Base-by-base conservation (phyloP, 1,140 invertebrate species). In the Bombus superbus region DNA sequence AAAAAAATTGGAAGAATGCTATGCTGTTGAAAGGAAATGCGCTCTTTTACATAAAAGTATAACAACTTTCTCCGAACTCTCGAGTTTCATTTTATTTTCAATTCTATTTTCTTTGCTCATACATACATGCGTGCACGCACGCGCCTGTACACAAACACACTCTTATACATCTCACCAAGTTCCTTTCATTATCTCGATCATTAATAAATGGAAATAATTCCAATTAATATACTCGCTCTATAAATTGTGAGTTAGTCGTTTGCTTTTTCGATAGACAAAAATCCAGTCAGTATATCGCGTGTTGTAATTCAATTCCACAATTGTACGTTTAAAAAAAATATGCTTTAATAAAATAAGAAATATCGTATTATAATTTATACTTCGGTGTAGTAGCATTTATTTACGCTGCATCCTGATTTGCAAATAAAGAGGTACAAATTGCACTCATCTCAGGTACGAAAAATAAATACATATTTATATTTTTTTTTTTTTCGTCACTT, bases 321-420 rank as follows among this genome's bases (percentile, higher is more conserved):
- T 62, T 89, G 80, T 88, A 91, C 47, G 87, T 89, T 83, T 53
- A 82, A 86, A 85, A 88, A 77, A 83, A 90, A 79, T 85, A 88
- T 92, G 91, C 92, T 93, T 92, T 88, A 91, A 92, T 86, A 90
- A 93, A 90, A 90, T 91, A 87, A 74, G 79, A 68, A 80, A 64
- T 53, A 73, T 38, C 32, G 10, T 73, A 80, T 72, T 72, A n/a
- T 35, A 79, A 75, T 77, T 77, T 18, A 57, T 82, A 69, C 5
- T 35, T 84, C 15, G 9, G 32, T 42, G 3, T 3, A 32, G 28
- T 38, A 78, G 38, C 6, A n/a, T 77, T 76, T 18, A 53, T 53
- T 44, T n/a, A 44, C 5, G 3, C 10, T n/a, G 3, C n/a, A 28
- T 64, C 8, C 15, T 42, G 18, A 80, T 18, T 68, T 44, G 53